These are phyloP conservation scores for Sander vitreus DNA, from an alignment of 2,113 vertebrate species.

Conservation along the genomic window DNA sequence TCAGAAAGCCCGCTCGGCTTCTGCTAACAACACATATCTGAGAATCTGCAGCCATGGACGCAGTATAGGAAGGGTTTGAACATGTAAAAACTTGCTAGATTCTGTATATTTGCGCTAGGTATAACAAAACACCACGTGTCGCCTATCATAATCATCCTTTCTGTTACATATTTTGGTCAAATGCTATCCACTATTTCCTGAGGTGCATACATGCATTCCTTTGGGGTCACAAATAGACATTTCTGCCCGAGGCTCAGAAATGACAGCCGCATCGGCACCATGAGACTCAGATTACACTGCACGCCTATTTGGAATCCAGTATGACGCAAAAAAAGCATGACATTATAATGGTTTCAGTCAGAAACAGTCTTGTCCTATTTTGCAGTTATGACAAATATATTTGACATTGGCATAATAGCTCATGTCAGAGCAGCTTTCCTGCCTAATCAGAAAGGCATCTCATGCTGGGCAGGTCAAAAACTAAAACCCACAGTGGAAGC, in stretches of 20 bases:
- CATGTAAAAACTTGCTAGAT: neutral
- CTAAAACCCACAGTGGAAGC: neutral
- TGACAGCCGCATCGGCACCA: neutral
- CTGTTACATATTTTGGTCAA: neutral
- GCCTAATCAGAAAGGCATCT: conserved; percentile 27
- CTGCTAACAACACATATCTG: neutral
- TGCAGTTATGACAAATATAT: conserved; percentile 21
- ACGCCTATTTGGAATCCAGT: neutral
- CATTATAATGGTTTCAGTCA: conserved; percentile 12
- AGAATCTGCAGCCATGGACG: neutral
- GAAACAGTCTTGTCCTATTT: conserved; percentile 24
- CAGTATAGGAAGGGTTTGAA: neutral
- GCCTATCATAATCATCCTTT: neutral
- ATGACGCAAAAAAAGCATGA: neutral
- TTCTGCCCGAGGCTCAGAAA: conserved; percentile 16
- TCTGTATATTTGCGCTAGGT: neutral
- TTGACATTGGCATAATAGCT: conserved; percentile 1
- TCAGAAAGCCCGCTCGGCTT: neutral
- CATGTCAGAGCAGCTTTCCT: conserved; percentile 8
- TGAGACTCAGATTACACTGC: conserved; percentile 5
- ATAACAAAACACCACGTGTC: neutral
- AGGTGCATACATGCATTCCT: conserved; percentile 7
- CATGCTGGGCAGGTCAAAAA: conserved; percentile 4
- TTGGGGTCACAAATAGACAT: conserved; percentile 22
- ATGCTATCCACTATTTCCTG: neutral